Conservation (phyloP, 2,113 vertebrate species). For the Lepidothrix coronata region DNA sequence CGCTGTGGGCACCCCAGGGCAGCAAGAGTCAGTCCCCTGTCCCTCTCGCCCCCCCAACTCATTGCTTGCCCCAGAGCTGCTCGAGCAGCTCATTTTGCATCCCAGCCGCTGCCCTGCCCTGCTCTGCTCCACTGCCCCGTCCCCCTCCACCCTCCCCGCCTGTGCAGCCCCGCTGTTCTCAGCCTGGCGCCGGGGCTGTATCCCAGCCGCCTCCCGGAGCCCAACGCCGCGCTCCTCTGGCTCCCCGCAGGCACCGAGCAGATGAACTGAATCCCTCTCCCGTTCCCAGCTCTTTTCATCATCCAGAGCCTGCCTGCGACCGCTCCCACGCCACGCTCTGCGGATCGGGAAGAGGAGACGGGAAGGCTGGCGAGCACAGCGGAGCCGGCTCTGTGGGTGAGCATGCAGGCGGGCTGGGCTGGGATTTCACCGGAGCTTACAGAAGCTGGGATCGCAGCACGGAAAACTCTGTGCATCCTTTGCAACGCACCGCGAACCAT, state of each 20-base stretch:
- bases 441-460: background rate
- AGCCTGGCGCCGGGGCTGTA: background rate
- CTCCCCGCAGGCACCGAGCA: background rate
- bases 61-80: background rate
- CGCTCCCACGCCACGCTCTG: background rate
- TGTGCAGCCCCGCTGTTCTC: background rate
- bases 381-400: background rate
- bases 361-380: background rate
- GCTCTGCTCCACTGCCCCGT: background rate
- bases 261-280: background rate
- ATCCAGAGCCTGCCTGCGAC: background rate
- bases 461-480: background rate
- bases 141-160: background rate
- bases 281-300: background rate
- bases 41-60: background rate
- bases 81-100: background rate
- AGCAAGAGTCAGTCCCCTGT: background rate
- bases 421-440: background rate
- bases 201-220: background rate
- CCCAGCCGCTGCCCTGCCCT: background rate
- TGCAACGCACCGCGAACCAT: background rate
- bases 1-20: background rate
- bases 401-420: background rate
- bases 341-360: background rate
- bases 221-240: accelerated